Evolutionary conservation across 2,113 vertebrate species (phyloP).

Genomic region (Mustela nigripes): DNA sequence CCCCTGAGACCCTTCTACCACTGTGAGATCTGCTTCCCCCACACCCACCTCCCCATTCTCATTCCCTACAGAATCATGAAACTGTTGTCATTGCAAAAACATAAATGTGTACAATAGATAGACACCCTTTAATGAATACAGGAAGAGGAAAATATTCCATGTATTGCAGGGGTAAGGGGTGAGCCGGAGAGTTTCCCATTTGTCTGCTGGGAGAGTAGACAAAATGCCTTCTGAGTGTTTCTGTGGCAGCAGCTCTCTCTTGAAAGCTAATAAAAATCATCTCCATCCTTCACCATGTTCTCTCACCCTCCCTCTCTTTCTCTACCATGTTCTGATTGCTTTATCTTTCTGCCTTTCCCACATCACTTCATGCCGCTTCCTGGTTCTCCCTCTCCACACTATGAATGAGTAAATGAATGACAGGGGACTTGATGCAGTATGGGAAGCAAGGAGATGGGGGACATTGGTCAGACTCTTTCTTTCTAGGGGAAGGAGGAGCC

Average conservation of each 20-base stretch:
- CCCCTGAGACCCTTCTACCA: neutral
- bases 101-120: neutral
- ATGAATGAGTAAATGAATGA: neutral
- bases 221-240: neutral
- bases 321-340: neutral
- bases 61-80: neutral
- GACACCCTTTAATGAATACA: neutral
- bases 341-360: neutral
- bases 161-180: neutral
- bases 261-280: neutral
- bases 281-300: neutral
- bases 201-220: neutral
- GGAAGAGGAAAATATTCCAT: neutral
- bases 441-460: neutral
- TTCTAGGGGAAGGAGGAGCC: constrained; percentile 34
- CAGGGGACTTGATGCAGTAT: neutral
- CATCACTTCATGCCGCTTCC: neutral
- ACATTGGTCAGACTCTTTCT: neutral
- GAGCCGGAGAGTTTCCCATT: neutral
- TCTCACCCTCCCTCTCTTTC: neutral
- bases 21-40: neutral
- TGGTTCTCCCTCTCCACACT: neutral
- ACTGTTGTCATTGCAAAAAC: neutral
- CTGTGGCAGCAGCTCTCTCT: neutral
- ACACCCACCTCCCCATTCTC: too few relatives aligned